Percentiles rank a stretch among this genome's conserved stretches.
phyloP scores from a whole-genome alignment of 2,113 vertebrate species.

The Sylvia atricapilla region DNA sequence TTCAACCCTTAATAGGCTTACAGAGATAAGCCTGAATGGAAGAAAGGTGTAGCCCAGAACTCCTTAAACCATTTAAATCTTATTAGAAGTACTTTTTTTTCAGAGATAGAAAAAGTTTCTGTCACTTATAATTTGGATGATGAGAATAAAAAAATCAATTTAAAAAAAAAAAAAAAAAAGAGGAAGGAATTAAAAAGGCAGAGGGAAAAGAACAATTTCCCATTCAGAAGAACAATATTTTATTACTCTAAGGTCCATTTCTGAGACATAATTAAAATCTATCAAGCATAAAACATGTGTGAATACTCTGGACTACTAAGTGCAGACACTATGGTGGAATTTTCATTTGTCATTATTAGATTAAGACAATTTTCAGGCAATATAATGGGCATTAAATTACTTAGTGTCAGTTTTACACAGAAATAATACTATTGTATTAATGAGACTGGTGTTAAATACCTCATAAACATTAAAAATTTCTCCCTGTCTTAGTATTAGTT shows the following conservation, averaged over 20 bases:
- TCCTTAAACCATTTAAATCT: constrained; percentile 13
- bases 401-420: not conserved
- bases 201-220: not conserved
- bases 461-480: constrained; percentile 2
- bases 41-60: not conserved
- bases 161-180: not conserved
- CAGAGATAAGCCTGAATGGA: not conserved
- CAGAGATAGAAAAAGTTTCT: not conserved
- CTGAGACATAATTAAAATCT: constrained; percentile 10
- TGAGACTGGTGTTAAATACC: not conserved
- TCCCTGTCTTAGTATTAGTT: not conserved
- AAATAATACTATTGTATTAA: not conserved
- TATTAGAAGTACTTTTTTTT: not conserved
- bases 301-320: not conserved
- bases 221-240: not conserved
- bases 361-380: constrained; percentile 1
- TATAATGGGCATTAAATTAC: not conserved
- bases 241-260: not conserved
- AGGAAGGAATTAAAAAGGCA: not conserved
- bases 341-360: not conserved
- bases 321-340: not conserved
- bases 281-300: not conserved
- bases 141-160: not conserved
- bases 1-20: constrained; percentile 11
- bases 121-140: not conserved